Evolutionary conservation across 2,797 vertebrate species (phyloP), one percentile per base, ranked within the genome.

Genomic region (Falco novaeseelandiae): DNA sequence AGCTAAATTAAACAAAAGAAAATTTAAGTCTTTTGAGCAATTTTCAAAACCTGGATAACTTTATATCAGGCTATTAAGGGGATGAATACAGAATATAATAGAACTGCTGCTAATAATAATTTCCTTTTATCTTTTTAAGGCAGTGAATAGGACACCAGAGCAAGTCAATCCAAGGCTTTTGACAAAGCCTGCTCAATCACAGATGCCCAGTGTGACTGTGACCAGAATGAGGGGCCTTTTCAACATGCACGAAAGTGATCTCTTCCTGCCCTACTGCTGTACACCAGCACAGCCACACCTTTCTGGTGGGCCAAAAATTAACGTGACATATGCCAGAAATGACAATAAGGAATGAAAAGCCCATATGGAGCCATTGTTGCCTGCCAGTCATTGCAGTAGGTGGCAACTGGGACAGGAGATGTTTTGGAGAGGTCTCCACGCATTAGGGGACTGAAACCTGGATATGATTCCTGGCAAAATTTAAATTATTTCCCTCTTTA

Each of bases 281-380:
- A 92, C 0, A 20, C 65, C 71, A 93, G 79, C 89, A 95, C 69
- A 81, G 59, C 87, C 93, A 91, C 94, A 96, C 91, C 94, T 96
- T 92, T 81, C 83, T 91, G 58, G 54, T 93, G 72, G 93, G 89
- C 91, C 94, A 96, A 85, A 95, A 91, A 90, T 66, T 44, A 90
- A 49, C n/a, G 61, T 62, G 65, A 66, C 8, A 17, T 61, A 58
- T 90, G 91, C 94, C 95, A 96, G 87, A 94, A 92, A 94, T 55
- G 49, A 94, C 95, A 96, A 90, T 86, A 95, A 92, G 87, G 74
- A 93, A 95, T 88, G 91, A 96, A 94, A 96, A 93, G 82, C 76
- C 94, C 94, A 96, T 94, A 97, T 96, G 95, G 94, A 97, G 72
- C 51, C 63, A 86, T 83, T 87, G 85, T 87, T 95, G 91, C 71